phyloP scores from a whole-genome alignment of 2,113 vertebrate genomes.

The Rhagologus leucostigma region DNA sequence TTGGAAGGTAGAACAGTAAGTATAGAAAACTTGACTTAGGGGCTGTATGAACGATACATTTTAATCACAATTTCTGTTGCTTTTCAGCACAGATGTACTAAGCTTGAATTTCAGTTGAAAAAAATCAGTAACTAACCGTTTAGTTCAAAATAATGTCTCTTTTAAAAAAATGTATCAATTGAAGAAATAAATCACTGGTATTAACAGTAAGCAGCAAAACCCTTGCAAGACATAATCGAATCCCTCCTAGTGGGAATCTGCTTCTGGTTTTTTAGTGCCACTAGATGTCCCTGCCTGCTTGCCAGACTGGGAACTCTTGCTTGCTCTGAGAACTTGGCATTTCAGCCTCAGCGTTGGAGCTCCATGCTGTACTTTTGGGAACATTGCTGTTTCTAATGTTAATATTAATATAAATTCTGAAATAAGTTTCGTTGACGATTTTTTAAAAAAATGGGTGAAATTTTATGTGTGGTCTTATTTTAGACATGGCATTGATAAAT shows the following conservation, averaged over 20 bases:
- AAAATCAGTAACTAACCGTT: background rate
- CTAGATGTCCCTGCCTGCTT: constrained; percentile 3
- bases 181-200: background rate
- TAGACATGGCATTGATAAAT: background rate
- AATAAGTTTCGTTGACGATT: rapidly evolving
- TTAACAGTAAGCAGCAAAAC: background rate
- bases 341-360: background rate
- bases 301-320: background rate
- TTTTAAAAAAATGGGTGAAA: background rate
- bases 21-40: background rate
- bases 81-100: background rate
- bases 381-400: background rate
- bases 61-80: background rate
- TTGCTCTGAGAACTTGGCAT: background rate
- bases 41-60: background rate
- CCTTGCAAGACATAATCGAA: background rate
- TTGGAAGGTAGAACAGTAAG: background rate
- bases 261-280: background rate
- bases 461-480: background rate
- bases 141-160: background rate
- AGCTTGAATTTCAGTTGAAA: background rate
- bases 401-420: background rate
- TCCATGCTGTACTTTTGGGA: background rate
- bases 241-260: background rate
- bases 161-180: background rate